These are phyloP conservation scores for Chelon auratus DNA, from an alignment of 2,797 vertebrate genomes.

Conservation along the genomic window DNA sequence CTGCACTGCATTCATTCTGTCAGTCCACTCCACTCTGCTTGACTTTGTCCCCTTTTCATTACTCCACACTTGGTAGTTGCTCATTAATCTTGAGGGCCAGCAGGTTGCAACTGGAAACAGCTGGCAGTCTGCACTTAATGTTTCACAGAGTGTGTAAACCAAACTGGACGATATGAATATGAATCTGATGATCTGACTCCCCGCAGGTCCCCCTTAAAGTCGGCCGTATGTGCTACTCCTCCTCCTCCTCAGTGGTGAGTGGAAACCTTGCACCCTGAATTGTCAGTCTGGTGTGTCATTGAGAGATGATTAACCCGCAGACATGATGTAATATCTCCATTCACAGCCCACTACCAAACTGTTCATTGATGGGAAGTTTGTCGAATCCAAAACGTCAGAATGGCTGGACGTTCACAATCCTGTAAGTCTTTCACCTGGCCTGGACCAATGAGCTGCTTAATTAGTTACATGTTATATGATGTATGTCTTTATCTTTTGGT, in stretches of 20 bases:
- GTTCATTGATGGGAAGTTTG: slow-evolving; percentile 96
- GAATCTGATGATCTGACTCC: slow-evolving; percentile 23
- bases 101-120: slow-evolving; percentile 28
- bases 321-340: slow-evolving; percentile 1
- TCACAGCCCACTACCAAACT: slow-evolving; percentile 93
- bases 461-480: slow-evolving; percentile 18
- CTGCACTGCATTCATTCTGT: not conserved
- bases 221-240: slow-evolving; percentile 80
- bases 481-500: not conserved
- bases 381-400: slow-evolving; percentile 93
- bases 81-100: slow-evolving; percentile 50
- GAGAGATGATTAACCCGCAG: not conserved
- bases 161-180: not conserved
- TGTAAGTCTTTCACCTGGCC: slow-evolving; percentile 81
- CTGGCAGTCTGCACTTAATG: not conserved
- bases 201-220: slow-evolving; percentile 80
- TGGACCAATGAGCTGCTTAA: slow-evolving; percentile 4
- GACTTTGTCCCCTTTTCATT: slow-evolving; percentile 59
- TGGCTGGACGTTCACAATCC: slow-evolving; percentile 98
- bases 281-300: not conserved
- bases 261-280: not conserved
- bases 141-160: not conserved
- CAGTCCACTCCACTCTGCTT: slow-evolving; percentile 15
- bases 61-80: slow-evolving; percentile 32
- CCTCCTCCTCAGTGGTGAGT: slow-evolving; percentile 88